Percentiles rank a stretch among this genome's conserved stretches.
Conservation (phyloP, 2,797 vertebrate species). For the Rallus crepitans region DNA sequence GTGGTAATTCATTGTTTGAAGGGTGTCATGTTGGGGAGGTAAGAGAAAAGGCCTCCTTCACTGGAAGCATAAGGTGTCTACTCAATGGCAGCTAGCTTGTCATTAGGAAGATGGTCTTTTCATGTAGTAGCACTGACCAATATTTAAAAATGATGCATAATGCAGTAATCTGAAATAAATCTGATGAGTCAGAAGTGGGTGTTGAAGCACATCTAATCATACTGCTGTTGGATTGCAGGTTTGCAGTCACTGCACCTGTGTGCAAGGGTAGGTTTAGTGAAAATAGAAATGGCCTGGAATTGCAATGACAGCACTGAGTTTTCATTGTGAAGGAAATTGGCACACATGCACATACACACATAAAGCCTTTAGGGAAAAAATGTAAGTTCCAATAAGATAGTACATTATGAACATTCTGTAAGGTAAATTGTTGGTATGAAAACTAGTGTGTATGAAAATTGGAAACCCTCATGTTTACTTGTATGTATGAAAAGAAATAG, state of each 20-base stretch:
- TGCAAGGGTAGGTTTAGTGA: neutral
- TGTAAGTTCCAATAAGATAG: neutral
- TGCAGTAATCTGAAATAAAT: neutral
- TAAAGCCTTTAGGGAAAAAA: neutral
- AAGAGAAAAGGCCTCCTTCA: neutral
- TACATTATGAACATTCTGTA: neutral
- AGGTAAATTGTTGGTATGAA: slow-evolving; percentile 25
- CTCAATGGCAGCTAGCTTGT: neutral
- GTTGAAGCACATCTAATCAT: neutral
- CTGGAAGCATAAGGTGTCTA: neutral
- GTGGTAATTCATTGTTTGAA: neutral
- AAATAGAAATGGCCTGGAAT: neutral
- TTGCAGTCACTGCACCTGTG: neutral
- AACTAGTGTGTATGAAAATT: slow-evolving; percentile 46
- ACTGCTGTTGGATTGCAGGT: neutral
- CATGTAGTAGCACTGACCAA: neutral
- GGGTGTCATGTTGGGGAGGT: neutral
- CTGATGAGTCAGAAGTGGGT: neutral
- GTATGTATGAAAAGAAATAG: slow-evolving; percentile 73
- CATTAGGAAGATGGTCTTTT: neutral
- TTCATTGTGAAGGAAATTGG: neutral
- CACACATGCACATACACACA: neutral
- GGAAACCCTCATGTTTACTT: slow-evolving; percentile 71
- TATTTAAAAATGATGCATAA: neutral
- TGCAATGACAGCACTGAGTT: neutral